Base-by-base conservation (phyloP, 2,797 vertebrate species). In the Neoniphon sammara region DNA sequence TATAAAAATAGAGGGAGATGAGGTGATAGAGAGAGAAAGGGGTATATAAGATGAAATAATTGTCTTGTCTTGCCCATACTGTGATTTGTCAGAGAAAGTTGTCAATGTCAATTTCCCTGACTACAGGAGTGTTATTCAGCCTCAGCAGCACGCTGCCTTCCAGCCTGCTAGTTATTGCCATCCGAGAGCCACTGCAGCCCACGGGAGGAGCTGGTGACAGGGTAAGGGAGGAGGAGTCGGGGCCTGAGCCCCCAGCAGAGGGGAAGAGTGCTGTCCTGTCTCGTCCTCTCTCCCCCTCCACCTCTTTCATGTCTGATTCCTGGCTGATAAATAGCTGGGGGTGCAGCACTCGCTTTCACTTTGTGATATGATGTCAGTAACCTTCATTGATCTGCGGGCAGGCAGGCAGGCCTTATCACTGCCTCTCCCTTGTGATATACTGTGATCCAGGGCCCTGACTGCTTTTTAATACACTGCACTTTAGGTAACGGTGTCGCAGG, bases 351-450 rank as follows among this genome's bases (percentile, higher is more conserved):
- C 92, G 93, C 96, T 95, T 96, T 97, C 95, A 96, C 96, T 96
- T 94, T 96, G 96, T 96, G 96, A 97, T 97, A 98, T 96, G 96
- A 97, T 97, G 96, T 96, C 97, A 96, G 96, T 97, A 97, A 97
- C 97, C 97, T 97, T 95, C 97, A 98, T 97, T 97, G 96, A 97
- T 97, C 96, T 94, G 93, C 93, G 92, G 95, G 94, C 93, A 91
- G 93, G 94, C 95, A 94, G 94, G 93, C 86, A 93, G 94, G 95
- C 94, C 96, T 97, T 97, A 98, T 97, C 96, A 90, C 95, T 94
- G 94, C 93, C 94, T 95, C 95, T 92, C 85, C 86, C 92, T 76
- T 88, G 94, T 96, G 96, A 98, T 96, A 96, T 95, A 96, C 94
- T 94, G 95, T 93, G 94, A 95, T 96, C 93, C 93, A 90, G 90